These are phyloP conservation scores for Stegodyphus mimosarum DNA, from an alignment of 1,140 invertebrate species.

Conservation along the genomic window DNA sequence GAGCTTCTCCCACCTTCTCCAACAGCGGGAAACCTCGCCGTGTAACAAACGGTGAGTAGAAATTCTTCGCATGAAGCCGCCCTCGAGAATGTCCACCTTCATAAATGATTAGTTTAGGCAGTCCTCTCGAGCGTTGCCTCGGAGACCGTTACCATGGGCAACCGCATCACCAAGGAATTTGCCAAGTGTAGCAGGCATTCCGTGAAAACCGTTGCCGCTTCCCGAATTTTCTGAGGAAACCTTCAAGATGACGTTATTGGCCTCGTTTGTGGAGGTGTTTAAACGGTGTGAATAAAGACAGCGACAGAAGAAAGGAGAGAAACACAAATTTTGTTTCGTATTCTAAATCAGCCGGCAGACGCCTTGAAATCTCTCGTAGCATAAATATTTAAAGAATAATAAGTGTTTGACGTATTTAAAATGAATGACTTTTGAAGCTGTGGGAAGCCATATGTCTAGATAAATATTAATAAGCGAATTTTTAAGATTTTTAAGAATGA, in stretches of 20 bases:
- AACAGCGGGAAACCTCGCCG: neutral
- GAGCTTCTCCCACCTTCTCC: too few relatives aligned
- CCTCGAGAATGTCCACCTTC: conserved; percentile 50
- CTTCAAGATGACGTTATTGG: neutral
- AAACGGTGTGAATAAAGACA: neutral
- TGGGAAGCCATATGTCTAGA: too few relatives aligned
- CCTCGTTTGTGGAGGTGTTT: conserved; percentile 3
- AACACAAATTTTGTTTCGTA: too few relatives aligned
- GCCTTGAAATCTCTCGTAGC: too few relatives aligned
- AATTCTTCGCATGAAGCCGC: conserved; percentile 26
- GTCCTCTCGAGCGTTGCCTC: conserved; percentile 28
- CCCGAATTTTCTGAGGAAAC: neutral
- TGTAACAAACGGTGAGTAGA: neutral
- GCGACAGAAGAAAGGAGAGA: neutral
- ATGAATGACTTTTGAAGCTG: too few relatives aligned
- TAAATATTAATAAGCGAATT: too few relatives aligned
- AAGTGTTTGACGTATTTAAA: too few relatives aligned
- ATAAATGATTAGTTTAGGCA: conserved; percentile 58
- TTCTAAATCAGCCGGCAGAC: too few relatives aligned
- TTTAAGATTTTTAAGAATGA: too few relatives aligned
- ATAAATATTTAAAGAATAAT: too few relatives aligned
- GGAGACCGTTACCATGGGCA: conserved; percentile 43
- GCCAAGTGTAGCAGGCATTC: conserved; percentile 23
- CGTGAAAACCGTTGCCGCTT: conserved; percentile 30
- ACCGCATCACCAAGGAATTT: conserved; percentile 41